phyloP scores from a whole-genome alignment of 2,113 vertebrate genomes.

The Microcebus murinus region DNA sequence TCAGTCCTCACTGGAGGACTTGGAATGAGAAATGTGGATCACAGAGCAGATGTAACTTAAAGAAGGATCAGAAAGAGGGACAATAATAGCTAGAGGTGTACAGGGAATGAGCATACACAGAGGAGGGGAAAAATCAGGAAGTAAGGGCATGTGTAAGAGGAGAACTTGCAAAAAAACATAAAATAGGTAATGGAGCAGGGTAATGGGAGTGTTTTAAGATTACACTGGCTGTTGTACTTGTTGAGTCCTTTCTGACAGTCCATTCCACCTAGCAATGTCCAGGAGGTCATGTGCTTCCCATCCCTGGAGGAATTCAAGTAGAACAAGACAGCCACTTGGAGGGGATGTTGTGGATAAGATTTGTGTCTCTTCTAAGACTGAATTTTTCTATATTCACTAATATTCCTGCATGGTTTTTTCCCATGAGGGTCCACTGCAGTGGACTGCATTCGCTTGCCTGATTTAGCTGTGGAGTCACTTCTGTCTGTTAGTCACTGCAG shows the following conservation, averaged over 20 bases:
- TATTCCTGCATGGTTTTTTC: background rate
- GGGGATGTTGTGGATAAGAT: background rate
- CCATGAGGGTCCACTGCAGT: background rate
- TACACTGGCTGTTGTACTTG: background rate
- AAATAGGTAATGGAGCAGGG: background rate
- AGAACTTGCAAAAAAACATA: background rate
- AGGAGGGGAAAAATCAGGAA: background rate
- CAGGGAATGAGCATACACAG: background rate
- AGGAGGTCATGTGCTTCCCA: background rate
- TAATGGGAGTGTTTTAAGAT: background rate
- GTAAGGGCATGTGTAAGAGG: background rate
- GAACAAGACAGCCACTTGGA: background rate
- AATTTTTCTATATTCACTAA: background rate
- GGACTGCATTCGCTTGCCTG: background rate
- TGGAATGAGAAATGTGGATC: background rate
- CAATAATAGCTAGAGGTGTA: background rate
- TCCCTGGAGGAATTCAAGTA: background rate
- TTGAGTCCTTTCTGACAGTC: background rate
- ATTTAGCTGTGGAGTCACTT: background rate
- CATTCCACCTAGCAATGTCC: background rate
- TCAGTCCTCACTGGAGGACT: too few species aligned
- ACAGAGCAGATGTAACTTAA: background rate
- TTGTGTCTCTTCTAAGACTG: background rate
- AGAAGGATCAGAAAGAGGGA: background rate
- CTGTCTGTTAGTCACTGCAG: background rate